Evolutionary conservation across 64 coral and sea anemone species (phyloP).

Genomic region (Stichodactyla helianthus): DNA sequence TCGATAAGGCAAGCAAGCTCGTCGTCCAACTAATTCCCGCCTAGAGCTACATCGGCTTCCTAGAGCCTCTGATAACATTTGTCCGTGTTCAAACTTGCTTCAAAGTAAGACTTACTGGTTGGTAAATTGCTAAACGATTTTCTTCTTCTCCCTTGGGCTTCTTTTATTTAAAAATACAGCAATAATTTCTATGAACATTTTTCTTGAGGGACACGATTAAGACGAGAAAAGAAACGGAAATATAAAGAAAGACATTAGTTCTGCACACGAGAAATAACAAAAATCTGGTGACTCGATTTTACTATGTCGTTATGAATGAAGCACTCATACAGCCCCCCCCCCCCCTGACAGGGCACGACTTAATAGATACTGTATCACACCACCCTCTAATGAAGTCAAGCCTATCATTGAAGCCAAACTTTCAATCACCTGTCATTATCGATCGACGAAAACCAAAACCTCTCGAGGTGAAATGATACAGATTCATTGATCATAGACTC

Average conservation of each 20-base stretch:
- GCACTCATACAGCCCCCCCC: background rate
- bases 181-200: background rate
- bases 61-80: background rate
- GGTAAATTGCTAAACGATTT: background rate
- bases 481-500: background rate
- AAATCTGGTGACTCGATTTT: background rate
- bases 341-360: background rate
- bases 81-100: background rate
- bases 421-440: background rate
- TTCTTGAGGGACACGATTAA: background rate
- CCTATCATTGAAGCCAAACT: background rate
- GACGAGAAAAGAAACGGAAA: background rate
- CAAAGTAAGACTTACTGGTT: background rate
- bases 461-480: background rate
- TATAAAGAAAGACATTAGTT: background rate
- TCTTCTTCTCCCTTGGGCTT: background rate
- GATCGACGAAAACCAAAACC: background rate
- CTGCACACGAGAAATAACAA: background rate
- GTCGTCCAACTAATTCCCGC: background rate
- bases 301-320: background rate
- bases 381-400: background rate
- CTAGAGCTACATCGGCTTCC: background rate
- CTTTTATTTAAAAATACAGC: background rate
- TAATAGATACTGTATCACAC: conserved; percentile 4
- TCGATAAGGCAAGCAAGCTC: background rate